phyloP scores from a whole-genome alignment of 2,888 invertebrate genomes.

The Syrphus vitripennis region DNA sequence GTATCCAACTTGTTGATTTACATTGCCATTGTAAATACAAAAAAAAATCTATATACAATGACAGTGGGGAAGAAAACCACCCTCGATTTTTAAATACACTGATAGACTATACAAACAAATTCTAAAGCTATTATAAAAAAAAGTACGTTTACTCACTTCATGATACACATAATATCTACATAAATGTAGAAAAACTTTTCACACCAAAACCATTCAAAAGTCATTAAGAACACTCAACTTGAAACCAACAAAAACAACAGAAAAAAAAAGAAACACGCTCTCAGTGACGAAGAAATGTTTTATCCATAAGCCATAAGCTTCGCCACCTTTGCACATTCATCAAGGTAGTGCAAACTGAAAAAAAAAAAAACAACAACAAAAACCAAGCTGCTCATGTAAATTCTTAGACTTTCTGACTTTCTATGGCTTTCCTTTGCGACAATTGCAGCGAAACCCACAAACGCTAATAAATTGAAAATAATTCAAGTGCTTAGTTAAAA shows the following conservation, averaged over 20 bases:
- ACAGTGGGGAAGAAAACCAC: too few relatives aligned
- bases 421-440: slow-evolving; percentile 32
- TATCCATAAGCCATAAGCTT: not conserved
- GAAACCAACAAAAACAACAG: too few relatives aligned
- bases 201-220: not conserved
- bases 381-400: not conserved
- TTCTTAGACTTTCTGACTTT: not conserved
- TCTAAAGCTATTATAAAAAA: too few relatives aligned
- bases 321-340: not conserved
- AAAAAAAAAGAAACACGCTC: too few relatives aligned
- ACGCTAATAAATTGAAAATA: slow-evolving; percentile 55
- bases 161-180: too few relatives aligned
- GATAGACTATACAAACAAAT: too few relatives aligned
- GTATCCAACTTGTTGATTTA: too few relatives aligned
- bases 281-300: not conserved
- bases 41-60: too few relatives aligned
- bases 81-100: too few relatives aligned
- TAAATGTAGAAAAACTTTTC: not conserved
- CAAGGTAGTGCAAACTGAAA: not conserved
- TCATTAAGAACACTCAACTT: not conserved
- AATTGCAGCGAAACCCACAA: slow-evolving; percentile 41
- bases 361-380: not conserved
- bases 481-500: slow-evolving; percentile 52
- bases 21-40: too few relatives aligned
- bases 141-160: too few relatives aligned